A percentile compares a stretch with the other conserved stretches of the same genome.
Evolutionary conservation across 1,140 invertebrate genomes (phyloP).

Genomic region (Chrysoperla carnea): DNA sequence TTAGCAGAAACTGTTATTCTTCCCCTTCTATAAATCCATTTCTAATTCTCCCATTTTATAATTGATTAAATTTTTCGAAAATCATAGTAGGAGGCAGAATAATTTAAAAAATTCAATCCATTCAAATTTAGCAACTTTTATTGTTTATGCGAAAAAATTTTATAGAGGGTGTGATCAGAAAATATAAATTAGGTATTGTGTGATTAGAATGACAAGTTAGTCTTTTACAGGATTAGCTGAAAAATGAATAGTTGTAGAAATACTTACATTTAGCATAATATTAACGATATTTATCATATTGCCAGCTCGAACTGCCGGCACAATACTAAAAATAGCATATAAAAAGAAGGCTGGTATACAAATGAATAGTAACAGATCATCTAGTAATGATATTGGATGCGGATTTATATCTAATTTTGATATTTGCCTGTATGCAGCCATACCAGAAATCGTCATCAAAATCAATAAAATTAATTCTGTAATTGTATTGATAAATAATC

Average conservation of each 20-base stretch:
- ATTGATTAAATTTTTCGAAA: no score
- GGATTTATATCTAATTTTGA: conserved; percentile 42
- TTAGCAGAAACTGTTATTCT: no score
- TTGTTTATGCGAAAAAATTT: no score
- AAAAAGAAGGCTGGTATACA: conserved; percentile 56
- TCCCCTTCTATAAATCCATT: no score
- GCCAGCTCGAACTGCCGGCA: conserved; percentile 33
- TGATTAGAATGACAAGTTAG: no score
- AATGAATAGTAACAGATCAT: conserved; percentile 50
- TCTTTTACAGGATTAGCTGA: no score
- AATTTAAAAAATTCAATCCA: no score
- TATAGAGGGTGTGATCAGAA: no score
- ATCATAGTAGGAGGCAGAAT: no score
- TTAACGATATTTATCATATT: conserved; percentile 31
- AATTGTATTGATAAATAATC: conserved; percentile 25
- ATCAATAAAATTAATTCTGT: conserved; percentile 28
- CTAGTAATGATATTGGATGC: conserved; percentile 43
- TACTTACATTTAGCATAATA: conserved; percentile 33
- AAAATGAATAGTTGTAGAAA: not conserved
- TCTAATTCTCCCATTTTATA: no score
- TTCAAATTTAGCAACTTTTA: no score
- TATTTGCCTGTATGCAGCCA: conserved; percentile 37
- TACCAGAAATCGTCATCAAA: conserved; percentile 30
- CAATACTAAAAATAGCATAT: conserved; percentile 41
- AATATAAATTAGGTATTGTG: no score